Base-by-base conservation (phyloP, 2,888 invertebrate species). In the Orthosia gothica region DNA sequence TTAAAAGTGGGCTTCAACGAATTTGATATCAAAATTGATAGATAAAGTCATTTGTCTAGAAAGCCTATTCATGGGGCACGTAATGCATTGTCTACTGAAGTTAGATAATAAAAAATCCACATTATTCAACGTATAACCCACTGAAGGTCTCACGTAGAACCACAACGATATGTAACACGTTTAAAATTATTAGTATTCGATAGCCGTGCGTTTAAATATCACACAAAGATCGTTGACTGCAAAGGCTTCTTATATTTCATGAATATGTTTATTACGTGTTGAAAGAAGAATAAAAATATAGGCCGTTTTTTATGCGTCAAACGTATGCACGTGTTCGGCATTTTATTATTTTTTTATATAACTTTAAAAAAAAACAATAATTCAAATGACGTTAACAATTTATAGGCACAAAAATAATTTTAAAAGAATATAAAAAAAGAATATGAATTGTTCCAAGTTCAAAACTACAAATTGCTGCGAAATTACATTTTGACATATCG, bases 51-150 rank as follows among this genome's bases (percentile, higher is more conserved):
- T 66, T 80, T 59, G 52, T 58, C 49, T 73, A 79, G 68, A 83
- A 75, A 75, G 64, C 15, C 26, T 49, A 45, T 32, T 32, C 12
- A 18, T 16, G 13, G 20, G 59, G 59, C 85, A 85, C 85, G 79
- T 85, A 83, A 75, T 75, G 72, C 87, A 89, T 90, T 89, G 86
- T 86, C 69, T 74, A 72, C 65, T 40, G 32, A 57, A 76, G 81
- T 89, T 84, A 87, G 84, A 88, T 89, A 89, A 89, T 84, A 85
- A 83, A 80, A 71, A 79, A 74, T 62, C 59, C 82, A 82, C 84
- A 86, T 88, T 87, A 90, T 91, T 90, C 89, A 87, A 88, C 83
- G 78, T 85, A 82, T 73, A 86, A 74, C 63, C 79, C 57, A 62
- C n/a, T 77, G 89, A 91, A 91, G 91, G 91, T 71, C 89, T 82